These are phyloP conservation scores for Parazoanthus swiftii DNA, from an alignment of 92 coral and sea anemone genomes.

Conservation along the genomic window DNA sequence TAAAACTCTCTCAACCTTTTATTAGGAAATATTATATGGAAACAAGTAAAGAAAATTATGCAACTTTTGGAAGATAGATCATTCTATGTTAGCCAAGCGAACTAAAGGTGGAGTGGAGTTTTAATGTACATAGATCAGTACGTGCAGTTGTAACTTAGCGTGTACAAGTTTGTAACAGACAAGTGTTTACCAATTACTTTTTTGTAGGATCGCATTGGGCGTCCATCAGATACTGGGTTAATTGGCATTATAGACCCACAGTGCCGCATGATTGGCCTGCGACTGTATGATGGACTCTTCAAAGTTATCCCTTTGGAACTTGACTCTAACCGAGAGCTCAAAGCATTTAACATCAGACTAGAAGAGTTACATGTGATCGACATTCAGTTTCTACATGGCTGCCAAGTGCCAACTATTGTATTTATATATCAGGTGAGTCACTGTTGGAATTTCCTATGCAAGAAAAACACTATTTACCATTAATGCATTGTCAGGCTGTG, in stretches of 20 bases:
- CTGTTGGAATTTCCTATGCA: no score
- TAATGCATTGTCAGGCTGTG: no score
- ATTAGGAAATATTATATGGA: no score
- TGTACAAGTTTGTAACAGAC: no score
- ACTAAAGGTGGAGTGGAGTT: no score
- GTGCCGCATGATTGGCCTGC: slow-evolving; percentile 95
- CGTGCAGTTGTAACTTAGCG: no score
- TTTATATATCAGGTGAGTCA: slow-evolving; percentile 89
- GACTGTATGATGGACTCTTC: slow-evolving; percentile 94
- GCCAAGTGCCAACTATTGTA: slow-evolving; percentile 88
- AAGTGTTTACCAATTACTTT: not conserved
- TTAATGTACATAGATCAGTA: no score
- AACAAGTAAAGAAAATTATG: no score
- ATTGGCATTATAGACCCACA: slow-evolving; percentile 95
- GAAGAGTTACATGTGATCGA: slow-evolving; percentile 96
- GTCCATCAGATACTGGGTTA: slow-evolving; percentile 96
- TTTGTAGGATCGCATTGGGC: slow-evolving; percentile 84
- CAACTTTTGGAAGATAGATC: no score
- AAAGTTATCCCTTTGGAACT: slow-evolving; percentile 93
- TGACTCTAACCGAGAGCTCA: slow-evolving; percentile 87
- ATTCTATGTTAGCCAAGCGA: no score
- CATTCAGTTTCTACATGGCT: slow-evolving; percentile 96
- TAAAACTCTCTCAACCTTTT: no score
- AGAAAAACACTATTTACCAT: no score
- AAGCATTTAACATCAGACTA: slow-evolving; percentile 94